phyloP scores from a whole-genome alignment of 1,140 invertebrate genomes.

The Halyomorpha halys region DNA sequence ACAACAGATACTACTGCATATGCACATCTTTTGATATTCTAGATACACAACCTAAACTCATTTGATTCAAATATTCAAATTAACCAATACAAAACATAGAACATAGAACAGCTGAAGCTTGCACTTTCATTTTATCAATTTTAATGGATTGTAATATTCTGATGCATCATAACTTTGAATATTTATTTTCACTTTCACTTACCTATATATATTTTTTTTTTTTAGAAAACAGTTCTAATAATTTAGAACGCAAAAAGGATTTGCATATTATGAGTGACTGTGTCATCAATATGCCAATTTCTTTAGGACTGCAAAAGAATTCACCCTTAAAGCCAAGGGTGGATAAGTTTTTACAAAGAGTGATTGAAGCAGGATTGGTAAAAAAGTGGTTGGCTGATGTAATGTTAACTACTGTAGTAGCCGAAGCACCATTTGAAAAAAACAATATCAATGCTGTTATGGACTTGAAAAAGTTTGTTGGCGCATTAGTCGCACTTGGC shows the following conservation, averaged over 20 bases:
- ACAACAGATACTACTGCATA: too few relatives aligned
- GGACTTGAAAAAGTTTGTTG: slow-evolving; percentile 63
- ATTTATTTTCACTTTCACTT: too few relatives aligned
- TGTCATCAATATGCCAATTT: slow-evolving; percentile 66
- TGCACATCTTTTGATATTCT: too few relatives aligned
- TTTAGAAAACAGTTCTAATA: not conserved
- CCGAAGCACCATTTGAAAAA: slow-evolving; percentile 37
- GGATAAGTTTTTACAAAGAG: slow-evolving; percentile 50
- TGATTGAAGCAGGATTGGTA: slow-evolving; percentile 63
- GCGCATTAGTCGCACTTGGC: slow-evolving; percentile 54
- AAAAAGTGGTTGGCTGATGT: slow-evolving; percentile 69
- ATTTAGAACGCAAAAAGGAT: slow-evolving; percentile 11
- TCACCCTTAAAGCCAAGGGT: slow-evolving; percentile 60
- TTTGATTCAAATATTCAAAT: too few relatives aligned
- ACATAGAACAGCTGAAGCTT: too few relatives aligned
- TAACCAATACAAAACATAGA: too few relatives aligned
- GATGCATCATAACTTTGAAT: too few relatives aligned
- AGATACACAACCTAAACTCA: too few relatives aligned
- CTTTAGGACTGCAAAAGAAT: slow-evolving; percentile 67
- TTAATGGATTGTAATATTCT: too few relatives aligned
- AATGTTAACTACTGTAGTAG: slow-evolving; percentile 44
- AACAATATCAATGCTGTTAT: slow-evolving; percentile 55
- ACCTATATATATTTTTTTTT: not conserved
- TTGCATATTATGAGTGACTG: slow-evolving; percentile 72
- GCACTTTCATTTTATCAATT: too few relatives aligned